These are phyloP conservation scores for Saccostrea echinata DNA, from an alignment of 1,140 invertebrate genomes.

Conservation along the genomic window DNA sequence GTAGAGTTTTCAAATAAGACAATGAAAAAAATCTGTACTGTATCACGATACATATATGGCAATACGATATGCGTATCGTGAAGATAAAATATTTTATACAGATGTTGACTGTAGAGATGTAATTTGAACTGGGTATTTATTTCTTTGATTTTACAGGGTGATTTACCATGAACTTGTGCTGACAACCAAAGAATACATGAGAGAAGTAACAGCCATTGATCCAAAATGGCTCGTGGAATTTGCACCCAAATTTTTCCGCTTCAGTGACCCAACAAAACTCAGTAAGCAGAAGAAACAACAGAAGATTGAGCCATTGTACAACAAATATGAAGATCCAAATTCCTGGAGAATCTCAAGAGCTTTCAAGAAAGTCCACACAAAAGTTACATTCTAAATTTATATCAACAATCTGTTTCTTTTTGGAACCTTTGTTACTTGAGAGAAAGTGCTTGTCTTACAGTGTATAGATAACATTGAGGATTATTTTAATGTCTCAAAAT, in stretches of 20 bases:
- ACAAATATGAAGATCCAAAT: constrained; percentile 99
- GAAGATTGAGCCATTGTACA: constrained; percentile 97
- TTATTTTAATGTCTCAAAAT: no score
- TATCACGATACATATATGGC: no score
- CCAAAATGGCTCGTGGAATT: constrained; percentile 99
- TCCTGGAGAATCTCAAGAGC: constrained; percentile 97
- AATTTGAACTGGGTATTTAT: no score
- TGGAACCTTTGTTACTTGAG: no score
- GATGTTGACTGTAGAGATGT: no score
- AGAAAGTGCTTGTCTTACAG: no score
- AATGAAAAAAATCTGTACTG: no score
- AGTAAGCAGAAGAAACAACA: constrained; percentile 99
- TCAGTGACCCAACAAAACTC: constrained; percentile 99
- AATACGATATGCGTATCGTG: no score
- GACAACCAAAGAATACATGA: constrained; percentile 99
- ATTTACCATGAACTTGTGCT: constrained; percentile 99
- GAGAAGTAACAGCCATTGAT: constrained; percentile 99
- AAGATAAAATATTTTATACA: no score
- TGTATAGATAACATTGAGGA: no score
- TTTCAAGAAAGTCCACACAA: constrained; percentile 79
- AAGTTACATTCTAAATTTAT: constrained; percentile 78
- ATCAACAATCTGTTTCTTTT: background rate
- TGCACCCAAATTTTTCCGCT: constrained; percentile 99
- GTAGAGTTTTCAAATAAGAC: no score
- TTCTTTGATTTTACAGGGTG: constrained; percentile 84